phyloP scores from a whole-genome alignment of 2,797 vertebrate species.

The Chloroceryle inda region DNA sequence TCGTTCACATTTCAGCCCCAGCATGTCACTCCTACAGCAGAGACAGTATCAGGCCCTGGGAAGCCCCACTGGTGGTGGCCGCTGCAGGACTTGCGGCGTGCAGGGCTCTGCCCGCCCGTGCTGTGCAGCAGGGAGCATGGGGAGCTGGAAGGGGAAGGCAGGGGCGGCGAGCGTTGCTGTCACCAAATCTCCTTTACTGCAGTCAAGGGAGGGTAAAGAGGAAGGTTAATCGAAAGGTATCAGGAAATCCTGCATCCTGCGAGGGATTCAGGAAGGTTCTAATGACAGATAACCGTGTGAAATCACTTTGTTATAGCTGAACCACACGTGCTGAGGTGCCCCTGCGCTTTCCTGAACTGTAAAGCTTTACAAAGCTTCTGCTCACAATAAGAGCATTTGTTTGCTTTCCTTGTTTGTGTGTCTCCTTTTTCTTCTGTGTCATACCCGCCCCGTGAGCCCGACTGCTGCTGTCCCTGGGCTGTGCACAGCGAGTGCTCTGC shows the following conservation, averaged over 20 bases:
- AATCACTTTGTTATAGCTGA: background rate
- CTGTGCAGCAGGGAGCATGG: background rate
- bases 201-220: background rate
- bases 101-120: background rate
- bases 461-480: constrained; percentile 12
- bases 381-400: background rate
- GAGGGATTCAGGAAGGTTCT: background rate
- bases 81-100: background rate
- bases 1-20: rapidly evolving
- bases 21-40: background rate
- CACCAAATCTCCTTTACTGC: background rate
- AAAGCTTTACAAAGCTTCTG: constrained; percentile 35
- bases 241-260: background rate
- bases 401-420: constrained; percentile 28
- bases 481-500: background rate
- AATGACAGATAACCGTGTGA: rapidly evolving
- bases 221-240: background rate
- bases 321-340: background rate
- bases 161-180: background rate
- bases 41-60: background rate
- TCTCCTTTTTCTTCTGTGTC: background rate
- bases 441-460: background rate
- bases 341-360: background rate
- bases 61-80: background rate
- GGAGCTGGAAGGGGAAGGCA: background rate